Conservation (phyloP, 2,888 invertebrate species). For the Cecidostiba fungosa region DNA sequence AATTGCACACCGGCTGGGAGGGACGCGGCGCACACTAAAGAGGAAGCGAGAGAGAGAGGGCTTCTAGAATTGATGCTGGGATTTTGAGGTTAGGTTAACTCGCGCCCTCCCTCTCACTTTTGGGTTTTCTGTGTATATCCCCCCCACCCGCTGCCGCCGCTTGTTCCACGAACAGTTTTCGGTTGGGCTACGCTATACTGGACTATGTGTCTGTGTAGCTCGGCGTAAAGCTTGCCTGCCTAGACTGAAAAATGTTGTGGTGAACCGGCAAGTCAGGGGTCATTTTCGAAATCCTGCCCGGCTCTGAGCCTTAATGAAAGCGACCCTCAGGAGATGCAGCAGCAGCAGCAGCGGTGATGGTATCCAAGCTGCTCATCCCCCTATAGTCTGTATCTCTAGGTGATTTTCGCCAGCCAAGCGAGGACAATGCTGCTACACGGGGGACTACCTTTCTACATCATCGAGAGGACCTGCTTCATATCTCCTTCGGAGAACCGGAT, state of each 20-base stretch:
- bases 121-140: constrained; percentile 45
- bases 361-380: not conserved
- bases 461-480: not conserved
- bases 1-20: constrained; percentile 76
- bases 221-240: constrained; percentile 72
- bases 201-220: constrained; percentile 65
- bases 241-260: constrained; percentile 78
- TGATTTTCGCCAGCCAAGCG: constrained; percentile 38
- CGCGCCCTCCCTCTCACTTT: constrained; percentile 62
- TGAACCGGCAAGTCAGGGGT: constrained; percentile 73
- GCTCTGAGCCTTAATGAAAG: constrained; percentile 70
- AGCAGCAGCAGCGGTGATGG: not conserved
- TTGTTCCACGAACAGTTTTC: constrained; percentile 66
- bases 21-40: constrained; percentile 68
- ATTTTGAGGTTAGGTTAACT: constrained; percentile 78
- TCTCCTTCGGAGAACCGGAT: constrained; percentile 45
- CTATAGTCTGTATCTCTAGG: constrained; percentile 8
- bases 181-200: not conserved
- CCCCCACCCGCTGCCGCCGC: constrained; percentile 63
- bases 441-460: not conserved
- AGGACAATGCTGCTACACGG: constrained; percentile 23
- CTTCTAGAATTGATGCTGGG: constrained; percentile 78
- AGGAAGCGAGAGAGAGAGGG: constrained; percentile 62
- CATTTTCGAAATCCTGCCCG: constrained; percentile 74
- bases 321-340: constrained; percentile 55